Evolutionary conservation across 2,888 invertebrate species (phyloP).

Genomic region (Lasioglossum villosulum): DNA sequence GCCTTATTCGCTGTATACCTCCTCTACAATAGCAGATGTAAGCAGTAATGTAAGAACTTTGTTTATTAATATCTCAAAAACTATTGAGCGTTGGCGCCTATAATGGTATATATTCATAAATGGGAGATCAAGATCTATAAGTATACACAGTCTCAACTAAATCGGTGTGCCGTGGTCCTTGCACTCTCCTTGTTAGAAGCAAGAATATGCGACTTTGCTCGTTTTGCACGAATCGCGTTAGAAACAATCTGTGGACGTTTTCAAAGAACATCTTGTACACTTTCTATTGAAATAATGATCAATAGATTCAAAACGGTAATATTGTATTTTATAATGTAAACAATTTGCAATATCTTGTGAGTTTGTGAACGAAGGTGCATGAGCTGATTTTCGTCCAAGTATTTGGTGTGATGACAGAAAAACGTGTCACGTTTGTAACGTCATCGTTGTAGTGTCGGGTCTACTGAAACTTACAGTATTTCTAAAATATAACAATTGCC

Average conservation of each 20-base stretch:
- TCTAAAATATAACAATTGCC: not conserved
- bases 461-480: not conserved
- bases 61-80: no score
- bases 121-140: no score
- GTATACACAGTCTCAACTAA: no score
- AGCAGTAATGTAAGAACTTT: no score
- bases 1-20: no score
- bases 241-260: not conserved
- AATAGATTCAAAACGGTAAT: not conserved
- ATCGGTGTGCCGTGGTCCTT: no score
- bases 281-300: no score
- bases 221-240: conserved; percentile 21
- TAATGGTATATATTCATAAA: no score
- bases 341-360: not conserved
- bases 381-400: not conserved
- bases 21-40: no score
- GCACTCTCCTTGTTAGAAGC: no score
- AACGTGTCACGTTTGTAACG: not conserved
- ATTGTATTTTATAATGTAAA: not conserved
- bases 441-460: not conserved
- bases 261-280: not conserved
- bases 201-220: conserved; percentile 6
- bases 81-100: no score
- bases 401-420: not conserved
- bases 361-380: not conserved